phyloP scores from a whole-genome alignment of 2,888 invertebrate species.

The Heteromurus nitidus region DNA sequence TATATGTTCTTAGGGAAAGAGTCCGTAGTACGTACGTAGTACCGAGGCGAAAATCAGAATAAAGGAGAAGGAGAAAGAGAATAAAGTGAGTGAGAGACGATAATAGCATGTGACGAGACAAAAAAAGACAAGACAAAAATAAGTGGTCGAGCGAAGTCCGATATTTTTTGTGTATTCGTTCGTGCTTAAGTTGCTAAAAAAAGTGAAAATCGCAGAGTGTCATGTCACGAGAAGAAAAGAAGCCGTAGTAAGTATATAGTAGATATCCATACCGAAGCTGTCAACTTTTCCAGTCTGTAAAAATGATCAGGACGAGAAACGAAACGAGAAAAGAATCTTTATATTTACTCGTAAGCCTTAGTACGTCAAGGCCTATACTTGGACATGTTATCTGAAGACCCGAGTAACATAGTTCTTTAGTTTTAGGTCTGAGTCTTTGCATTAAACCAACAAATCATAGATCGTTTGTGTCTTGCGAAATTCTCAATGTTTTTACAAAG shows the following conservation, averaged over 20 bases:
- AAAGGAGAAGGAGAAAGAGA: neutral
- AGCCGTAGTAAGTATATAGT: conserved; percentile 6
- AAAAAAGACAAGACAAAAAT: conserved; percentile 31
- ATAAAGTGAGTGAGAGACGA: conserved; percentile 15
- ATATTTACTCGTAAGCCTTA: too few relatives aligned
- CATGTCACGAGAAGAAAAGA: conserved; percentile 22
- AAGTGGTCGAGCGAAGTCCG: conserved; percentile 25
- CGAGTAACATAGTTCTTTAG: too few relatives aligned
- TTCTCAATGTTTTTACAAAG: too few relatives aligned
- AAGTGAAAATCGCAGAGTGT: conserved; percentile 32
- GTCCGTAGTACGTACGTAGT: too few relatives aligned
- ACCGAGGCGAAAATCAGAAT: neutral
- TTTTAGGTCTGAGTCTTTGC: too few relatives aligned
- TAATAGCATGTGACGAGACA: conserved; percentile 20
- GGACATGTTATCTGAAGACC: too few relatives aligned
- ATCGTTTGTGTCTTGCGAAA: neutral
- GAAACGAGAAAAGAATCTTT: too few relatives aligned
- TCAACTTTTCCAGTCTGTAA: conserved; percentile 20
- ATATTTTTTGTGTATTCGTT: conserved; percentile 23
- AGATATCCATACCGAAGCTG: conserved; percentile 48
- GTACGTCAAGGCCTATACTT: too few relatives aligned
- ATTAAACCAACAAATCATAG: too few relatives aligned
- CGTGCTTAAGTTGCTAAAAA: conserved; percentile 11
- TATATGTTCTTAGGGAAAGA: too few relatives aligned
- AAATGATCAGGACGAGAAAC: conserved; percentile 13